Evolutionary conservation across 2,888 invertebrate species (phyloP).

Genomic region (Desoria tigrina): DNA sequence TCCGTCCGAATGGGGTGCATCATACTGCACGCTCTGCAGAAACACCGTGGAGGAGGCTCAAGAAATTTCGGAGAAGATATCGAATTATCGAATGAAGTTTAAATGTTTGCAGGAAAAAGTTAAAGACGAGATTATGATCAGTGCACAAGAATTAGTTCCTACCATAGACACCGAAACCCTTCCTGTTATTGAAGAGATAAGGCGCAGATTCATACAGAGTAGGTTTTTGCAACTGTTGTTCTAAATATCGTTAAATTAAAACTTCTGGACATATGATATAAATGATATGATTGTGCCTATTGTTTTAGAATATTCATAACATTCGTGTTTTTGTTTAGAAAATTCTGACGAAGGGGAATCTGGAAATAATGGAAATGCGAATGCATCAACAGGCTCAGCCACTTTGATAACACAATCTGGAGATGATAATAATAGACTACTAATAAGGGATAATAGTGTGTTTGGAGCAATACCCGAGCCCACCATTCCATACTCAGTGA

Average conservation of each 20-base stretch:
- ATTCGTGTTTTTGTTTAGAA: background rate
- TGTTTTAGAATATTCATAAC: too few species aligned
- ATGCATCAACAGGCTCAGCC: background rate
- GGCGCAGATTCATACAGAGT: slow-evolving; percentile 1
- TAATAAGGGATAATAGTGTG: too few species aligned
- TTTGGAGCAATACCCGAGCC: too few species aligned
- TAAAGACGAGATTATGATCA: background rate
- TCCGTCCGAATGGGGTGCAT: slow-evolving; percentile 11
- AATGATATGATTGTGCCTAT: too few species aligned
- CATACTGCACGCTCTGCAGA: slow-evolving; percentile 5
- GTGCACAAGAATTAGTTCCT: background rate
- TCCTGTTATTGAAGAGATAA: background rate
- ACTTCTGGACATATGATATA: too few species aligned
- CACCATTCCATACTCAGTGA: background rate
- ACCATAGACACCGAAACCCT: background rate
- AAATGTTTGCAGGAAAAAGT: slow-evolving; percentile 3
- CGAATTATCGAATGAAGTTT: slow-evolving; percentile 6
- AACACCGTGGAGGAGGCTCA: slow-evolving; percentile 14
- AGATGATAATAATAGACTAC: too few species aligned
- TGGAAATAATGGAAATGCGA: background rate
- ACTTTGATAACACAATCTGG: too few species aligned
- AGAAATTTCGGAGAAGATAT: slow-evolving; percentile 3
- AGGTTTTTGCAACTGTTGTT: background rate
- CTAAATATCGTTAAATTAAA: background rate
- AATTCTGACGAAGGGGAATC: background rate